Evolutionary conservation across 2,113 vertebrate genomes (phyloP), one percentile per base, ranked within the genome.

Genomic region (Nyctibius bracteatus): DNA sequence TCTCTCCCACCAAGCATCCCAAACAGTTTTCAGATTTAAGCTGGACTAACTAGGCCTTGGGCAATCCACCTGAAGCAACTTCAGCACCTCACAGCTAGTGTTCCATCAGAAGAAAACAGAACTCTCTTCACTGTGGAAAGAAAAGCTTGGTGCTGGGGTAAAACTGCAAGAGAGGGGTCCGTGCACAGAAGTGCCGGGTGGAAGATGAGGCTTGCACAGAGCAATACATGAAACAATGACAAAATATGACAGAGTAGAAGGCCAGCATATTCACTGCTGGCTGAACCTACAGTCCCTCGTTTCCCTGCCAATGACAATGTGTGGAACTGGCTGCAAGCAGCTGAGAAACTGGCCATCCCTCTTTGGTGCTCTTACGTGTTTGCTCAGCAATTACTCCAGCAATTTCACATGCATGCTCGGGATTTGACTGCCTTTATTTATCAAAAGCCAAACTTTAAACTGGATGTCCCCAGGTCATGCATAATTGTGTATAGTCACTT

Each of bases 301-400:
- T 44, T 57, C 27, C 14, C 39, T 63, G 65, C 22, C 72, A 81
- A 22, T 63, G 65, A 20, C 72, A 81, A 22, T n/a, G 17, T 15
- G 10, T 47, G 35, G 35, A 84, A 63, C 33, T 16, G 57, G 13
- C 67, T 70, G 22, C 1, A 13, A 91, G 46, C 68, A 91, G 35
- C 81, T 66, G 66, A 90, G 70, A 95, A 91, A 85, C 27, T 5
- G 5, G 59, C 46, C 63, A 74, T 55, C 14, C 25, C 27, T 81
- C 59, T 91, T 12, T 35, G 35, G 12, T 77, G 19, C 31, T 75
- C 30, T 66, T 55, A 63, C 1, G 3, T 61, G 37, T 52, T 90
- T 85, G 52, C 37, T 88, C 74, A 90, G 73, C 70, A 85, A 87
- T 87, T 59, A 63, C 39, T 81, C 31, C 57, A 81, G 59, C 55